Percentiles rank a stretch among this genome's conserved stretches.
phyloP scores from a whole-genome alignment of 1,140 invertebrate genomes.

The Pectinophora gossypiella region DNA sequence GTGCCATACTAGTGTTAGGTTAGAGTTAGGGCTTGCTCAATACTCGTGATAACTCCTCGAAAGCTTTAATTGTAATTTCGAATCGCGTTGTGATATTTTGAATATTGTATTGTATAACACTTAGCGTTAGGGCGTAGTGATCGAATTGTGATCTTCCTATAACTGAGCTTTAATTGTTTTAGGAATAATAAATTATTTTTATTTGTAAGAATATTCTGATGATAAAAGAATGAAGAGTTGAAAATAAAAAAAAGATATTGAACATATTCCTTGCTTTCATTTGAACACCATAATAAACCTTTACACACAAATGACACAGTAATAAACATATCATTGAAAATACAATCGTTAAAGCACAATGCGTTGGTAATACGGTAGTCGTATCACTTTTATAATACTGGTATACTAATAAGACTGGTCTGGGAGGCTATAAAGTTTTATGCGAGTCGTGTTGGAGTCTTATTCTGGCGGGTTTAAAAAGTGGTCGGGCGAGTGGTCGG shows the following conservation, averaged over 20 bases:
- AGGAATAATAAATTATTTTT: constrained; percentile 45
- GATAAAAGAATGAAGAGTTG: constrained; percentile 4
- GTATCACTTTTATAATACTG: constrained; percentile 11
- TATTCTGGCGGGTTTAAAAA: constrained; percentile 37
- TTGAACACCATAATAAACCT: background rate
- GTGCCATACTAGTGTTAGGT: constrained; percentile 56
- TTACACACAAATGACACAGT: background rate
- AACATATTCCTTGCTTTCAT: constrained; percentile 37
- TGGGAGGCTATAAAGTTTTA: constrained; percentile 17
- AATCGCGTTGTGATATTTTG: constrained; percentile 59
- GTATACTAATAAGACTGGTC: constrained; percentile 14
- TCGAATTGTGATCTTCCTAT: constrained; percentile 42
- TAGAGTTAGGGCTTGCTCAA: constrained; percentile 42
- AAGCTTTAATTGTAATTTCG: constrained; percentile 63
- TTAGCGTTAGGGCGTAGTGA: constrained; percentile 20
- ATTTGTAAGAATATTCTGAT: constrained; percentile 26
- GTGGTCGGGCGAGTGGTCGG: constrained; percentile 38
- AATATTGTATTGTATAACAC: constrained; percentile 53
- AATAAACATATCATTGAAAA: constrained; percentile 14
- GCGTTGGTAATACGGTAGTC: constrained; percentile 11
- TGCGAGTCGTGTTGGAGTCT: constrained; percentile 20
- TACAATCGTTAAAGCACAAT: constrained; percentile 2
- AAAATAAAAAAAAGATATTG: constrained; percentile 41
- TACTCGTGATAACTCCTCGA: constrained; percentile 55
- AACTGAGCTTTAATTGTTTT: constrained; percentile 64